Evolutionary conservation across 2,797 vertebrate genomes (phyloP).

Genomic region (Cuculus canorus): DNA sequence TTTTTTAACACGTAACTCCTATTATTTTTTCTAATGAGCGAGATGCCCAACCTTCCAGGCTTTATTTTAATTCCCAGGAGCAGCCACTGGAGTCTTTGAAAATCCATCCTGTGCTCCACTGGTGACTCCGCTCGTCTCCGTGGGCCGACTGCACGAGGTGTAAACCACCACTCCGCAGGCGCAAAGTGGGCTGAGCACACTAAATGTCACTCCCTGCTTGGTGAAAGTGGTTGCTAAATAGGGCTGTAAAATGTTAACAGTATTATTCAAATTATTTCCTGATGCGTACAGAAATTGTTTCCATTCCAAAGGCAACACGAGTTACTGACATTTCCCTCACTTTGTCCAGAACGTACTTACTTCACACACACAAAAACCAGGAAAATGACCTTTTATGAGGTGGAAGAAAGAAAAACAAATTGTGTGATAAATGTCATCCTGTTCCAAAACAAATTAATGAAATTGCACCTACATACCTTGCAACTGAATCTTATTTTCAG

Average conservation of each 20-base stretch:
- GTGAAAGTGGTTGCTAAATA: neutral
- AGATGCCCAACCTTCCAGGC: neutral
- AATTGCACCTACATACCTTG: conserved; percentile 86
- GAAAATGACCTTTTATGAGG: conserved; percentile 24
- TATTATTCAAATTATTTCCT: conserved; percentile 4
- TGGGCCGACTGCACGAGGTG: neutral
- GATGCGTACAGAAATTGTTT: neutral
- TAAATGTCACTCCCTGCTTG: neutral
- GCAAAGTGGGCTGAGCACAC: neutral
- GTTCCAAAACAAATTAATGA: conserved; percentile 24
- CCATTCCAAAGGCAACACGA: conserved; percentile 2
- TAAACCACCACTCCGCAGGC: neutral
- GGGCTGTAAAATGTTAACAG: neutral
- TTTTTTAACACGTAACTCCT: neutral
- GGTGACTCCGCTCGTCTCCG: neutral
- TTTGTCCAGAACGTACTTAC: neutral
- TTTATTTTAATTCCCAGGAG: neutral
- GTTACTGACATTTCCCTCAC: neutral
- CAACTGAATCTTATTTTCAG: conserved; percentile 97
- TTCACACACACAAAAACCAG: neutral
- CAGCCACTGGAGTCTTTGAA: neutral
- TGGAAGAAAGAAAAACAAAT: neutral
- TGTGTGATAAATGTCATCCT: neutral
- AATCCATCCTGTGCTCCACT: neutral
- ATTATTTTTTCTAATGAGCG: neutral